A percentile compares a stretch with the other conserved stretches of the same genome.
phyloP scores from a whole-genome alignment of 2,113 vertebrate genomes.

The Columbina picui region DNA sequence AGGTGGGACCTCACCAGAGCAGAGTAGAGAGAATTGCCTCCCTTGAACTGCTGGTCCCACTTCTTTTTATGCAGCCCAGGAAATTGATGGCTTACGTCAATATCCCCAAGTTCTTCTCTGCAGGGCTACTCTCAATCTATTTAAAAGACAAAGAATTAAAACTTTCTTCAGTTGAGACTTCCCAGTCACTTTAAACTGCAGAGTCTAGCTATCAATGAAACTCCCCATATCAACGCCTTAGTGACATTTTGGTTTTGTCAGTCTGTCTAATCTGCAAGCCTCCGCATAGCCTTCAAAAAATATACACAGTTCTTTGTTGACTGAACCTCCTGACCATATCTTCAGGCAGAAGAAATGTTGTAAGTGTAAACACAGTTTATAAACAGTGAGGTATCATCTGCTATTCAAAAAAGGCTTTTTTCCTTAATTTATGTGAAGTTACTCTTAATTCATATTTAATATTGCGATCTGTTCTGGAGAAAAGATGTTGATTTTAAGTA shows the following conservation, averaged over 20 bases:
- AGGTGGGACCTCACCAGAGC: too few species aligned
- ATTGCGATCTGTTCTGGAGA: background rate
- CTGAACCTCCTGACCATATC: background rate
- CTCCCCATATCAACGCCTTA: background rate
- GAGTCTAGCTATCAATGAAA: background rate
- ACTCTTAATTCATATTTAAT: background rate
- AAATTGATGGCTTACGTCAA: background rate
- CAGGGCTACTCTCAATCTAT: background rate
- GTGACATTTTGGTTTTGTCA: background rate
- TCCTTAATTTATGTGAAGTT: background rate
- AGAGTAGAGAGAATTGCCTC: background rate
- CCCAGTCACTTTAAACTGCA: background rate
- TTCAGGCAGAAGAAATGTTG: background rate
- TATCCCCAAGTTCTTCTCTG: background rate
- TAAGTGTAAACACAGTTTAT: background rate
- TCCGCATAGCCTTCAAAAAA: background rate
- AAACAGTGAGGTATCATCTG: background rate
- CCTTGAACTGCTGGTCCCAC: rapidly evolving
- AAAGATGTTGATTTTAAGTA: background rate
- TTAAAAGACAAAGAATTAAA: background rate
- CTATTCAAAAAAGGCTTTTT: background rate
- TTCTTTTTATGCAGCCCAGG: background rate
- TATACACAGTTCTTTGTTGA: background rate
- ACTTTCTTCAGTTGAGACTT: background rate
- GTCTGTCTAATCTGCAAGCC: background rate